Conservation (phyloP, 2,888 invertebrate genomes). For the Agonopterix arenella region DNA sequence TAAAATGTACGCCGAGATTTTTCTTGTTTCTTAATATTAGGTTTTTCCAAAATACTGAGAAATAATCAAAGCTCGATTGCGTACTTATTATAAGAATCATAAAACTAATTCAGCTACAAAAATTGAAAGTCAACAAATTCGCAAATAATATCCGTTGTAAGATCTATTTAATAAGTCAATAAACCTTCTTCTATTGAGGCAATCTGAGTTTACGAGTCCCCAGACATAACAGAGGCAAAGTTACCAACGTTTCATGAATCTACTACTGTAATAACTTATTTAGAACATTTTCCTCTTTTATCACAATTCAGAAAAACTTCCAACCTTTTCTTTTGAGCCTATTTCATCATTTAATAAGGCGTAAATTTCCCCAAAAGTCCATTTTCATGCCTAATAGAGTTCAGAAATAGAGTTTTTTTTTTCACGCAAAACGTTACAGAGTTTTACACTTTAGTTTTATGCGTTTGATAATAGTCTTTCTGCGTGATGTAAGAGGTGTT, state of each 20-base stretch:
- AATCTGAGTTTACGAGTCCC: slow-evolving; percentile 69
- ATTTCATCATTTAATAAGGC: slow-evolving; percentile 2
- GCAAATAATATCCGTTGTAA: slow-evolving; percentile 44
- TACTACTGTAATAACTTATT: slow-evolving; percentile 22
- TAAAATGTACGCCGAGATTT: no score
- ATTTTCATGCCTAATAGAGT: no score
- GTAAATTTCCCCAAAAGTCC: neutral
- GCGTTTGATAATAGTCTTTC: neutral
- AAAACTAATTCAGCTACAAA: slow-evolving; percentile 16
- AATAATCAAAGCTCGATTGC: no score
- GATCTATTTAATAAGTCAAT: slow-evolving; percentile 71
- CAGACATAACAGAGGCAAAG: slow-evolving; percentile 51
- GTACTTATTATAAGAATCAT: slow-evolving; percentile 32
- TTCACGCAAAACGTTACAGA: neutral
- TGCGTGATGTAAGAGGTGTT: neutral
- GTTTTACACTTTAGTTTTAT: neutral
- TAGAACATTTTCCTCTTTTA: slow-evolving; percentile 33
- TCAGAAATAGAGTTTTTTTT: no score
- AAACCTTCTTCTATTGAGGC: slow-evolving; percentile 64
- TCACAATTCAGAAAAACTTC: slow-evolving; percentile 29
- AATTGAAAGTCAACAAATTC: slow-evolving; percentile 15
- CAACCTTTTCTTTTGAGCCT: slow-evolving; percentile 20
- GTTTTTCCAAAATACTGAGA: no score
- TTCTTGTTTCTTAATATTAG: no score
- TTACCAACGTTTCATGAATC: slow-evolving; percentile 32